Evolutionary conservation across 2,113 vertebrate genomes (phyloP).

Genomic region (Barnardius zonarius): DNA sequence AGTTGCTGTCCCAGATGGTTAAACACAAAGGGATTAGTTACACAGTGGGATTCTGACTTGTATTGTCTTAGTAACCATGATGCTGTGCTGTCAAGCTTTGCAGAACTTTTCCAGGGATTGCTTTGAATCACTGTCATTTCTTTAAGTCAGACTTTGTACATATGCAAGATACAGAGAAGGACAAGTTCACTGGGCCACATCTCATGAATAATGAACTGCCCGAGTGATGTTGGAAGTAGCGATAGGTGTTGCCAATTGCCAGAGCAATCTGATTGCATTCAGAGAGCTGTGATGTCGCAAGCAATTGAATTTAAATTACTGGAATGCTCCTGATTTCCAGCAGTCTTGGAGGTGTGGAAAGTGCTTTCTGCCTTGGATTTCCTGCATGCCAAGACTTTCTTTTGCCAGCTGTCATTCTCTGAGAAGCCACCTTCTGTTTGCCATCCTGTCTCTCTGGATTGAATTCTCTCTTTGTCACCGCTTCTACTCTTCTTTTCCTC

Average conservation of each 20-base stretch:
- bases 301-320: neutral
- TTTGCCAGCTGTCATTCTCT: conserved; percentile 19
- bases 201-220: neutral
- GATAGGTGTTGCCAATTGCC: neutral
- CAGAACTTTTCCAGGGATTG: neutral
- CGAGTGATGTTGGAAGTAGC: neutral
- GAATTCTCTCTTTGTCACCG: conserved; percentile 10
- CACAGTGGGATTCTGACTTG: neutral
- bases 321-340: conserved; percentile 12
- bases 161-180: neutral
- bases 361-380: conserved; percentile 26
- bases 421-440: conserved; percentile 2
- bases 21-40: neutral
- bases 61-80: neutral
- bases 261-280: neutral
- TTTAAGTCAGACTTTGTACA: neutral
- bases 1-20: neutral
- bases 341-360: neutral
- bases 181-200: neutral
- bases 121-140: neutral
- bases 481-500: neutral
- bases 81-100: neutral
- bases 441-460: neutral
- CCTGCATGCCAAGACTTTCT: neutral
- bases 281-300: neutral